These are phyloP conservation scores for Brachyptera risi DNA, from an alignment of 2,888 invertebrate species.

Conservation along the genomic window DNA sequence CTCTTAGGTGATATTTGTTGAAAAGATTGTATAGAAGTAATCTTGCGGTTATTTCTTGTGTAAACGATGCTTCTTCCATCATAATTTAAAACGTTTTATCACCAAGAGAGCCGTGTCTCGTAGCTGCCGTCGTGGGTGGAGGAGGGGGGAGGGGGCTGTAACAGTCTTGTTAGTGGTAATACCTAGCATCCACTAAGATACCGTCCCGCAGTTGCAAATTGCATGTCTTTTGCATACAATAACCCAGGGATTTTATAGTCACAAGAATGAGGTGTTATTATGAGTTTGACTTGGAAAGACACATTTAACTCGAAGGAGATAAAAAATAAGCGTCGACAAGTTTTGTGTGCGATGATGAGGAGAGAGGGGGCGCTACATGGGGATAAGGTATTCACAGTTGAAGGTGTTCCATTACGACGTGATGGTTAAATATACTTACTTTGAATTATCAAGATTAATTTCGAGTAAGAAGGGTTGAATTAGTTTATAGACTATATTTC, in stretches of 20 bases:
- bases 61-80: slow-evolving; percentile 26
- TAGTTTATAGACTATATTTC: no score
- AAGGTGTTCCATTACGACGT: no score
- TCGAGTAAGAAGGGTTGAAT: no score
- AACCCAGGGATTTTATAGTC: slow-evolving; percentile 23
- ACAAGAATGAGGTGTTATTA: slow-evolving; percentile 22
- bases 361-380: no score
- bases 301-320: slow-evolving; percentile 8
- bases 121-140: background rate
- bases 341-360: no score
- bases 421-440: no score
- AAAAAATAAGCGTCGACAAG: slow-evolving; percentile 7
- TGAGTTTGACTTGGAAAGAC: background rate
- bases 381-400: no score
- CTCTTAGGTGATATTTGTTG: slow-evolving; percentile 4
- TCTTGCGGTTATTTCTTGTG: slow-evolving; percentile 26
- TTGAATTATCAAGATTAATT: no score
- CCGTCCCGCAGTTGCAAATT: slow-evolving; percentile 24
- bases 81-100: slow-evolving; percentile 30
- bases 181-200: slow-evolving; percentile 22
- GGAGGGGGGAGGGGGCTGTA: background rate
- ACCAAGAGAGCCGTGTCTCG: slow-evolving; percentile 16
- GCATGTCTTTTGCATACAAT: slow-evolving; percentile 25
- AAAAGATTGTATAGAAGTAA: slow-evolving; percentile 12
- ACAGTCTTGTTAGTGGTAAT: slow-evolving; percentile 19